Evolutionary conservation across 92 coral and sea anemone species (phyloP), one percentile per base, ranked within the genome.

Genomic region (Nematostella vectensis): DNA sequence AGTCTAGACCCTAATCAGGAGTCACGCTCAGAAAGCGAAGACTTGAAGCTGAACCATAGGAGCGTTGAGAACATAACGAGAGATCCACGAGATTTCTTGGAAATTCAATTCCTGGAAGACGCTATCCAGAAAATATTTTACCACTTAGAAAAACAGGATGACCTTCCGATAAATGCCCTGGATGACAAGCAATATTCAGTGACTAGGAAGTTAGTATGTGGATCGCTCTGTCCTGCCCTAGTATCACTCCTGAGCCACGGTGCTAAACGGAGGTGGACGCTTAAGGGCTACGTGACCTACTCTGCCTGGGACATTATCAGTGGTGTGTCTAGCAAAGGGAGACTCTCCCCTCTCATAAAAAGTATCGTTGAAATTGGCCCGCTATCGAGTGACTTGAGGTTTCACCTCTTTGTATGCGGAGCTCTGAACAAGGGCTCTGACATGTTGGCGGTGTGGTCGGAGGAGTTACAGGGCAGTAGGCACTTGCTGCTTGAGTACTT

Each of bases 361-460:
- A 43, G 48, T 31, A 55, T 66, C 56, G 55, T 22, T 16, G 57
- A 59, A 10, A 54, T 66, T 43, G 62, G 72, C 1, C 12, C 47
- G 2, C 26, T 44, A 18, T 59, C 57, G 19, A 63, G 55, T 27
- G 48, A 44, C 29, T 40, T 19, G 23, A 37, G 72, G 40, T 42
- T 66, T 26, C 47, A 66, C 1, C 72, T 66, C 11, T 66, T 66
- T 66, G 72, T 66, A n/a, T 66, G 72, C 40, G 72, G 55, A 47
- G 54, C 62, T 12, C 42, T 66, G 9, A 66, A 66, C 48, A 24
- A 54, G 29, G 43, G 43, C 2, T 15, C 48, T 2, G 71, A 44
- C 19, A 40, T 59, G 1, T 40, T 66, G 2, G 72, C 72, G 1
- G 25, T 15, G 40, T 66, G 72, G 72, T n/a, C 43, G 1, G 72